Conservation (phyloP, 2,113 vertebrate species). For the Columbina picui region DNA sequence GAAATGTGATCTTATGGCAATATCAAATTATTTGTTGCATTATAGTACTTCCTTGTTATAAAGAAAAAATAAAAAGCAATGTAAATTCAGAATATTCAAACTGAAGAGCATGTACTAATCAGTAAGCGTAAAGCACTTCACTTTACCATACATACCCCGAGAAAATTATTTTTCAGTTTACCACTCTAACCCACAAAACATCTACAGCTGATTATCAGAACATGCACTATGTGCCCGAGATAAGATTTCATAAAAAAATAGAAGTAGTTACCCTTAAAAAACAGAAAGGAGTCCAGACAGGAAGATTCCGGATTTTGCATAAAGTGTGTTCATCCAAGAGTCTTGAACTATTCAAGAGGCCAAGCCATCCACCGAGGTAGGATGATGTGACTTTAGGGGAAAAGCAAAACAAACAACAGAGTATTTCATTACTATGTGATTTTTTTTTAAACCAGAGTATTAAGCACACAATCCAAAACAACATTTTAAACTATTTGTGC, state of each 20-base stretch:
- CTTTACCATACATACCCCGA: not conserved
- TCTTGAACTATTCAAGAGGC: not conserved
- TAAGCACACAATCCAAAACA: not conserved
- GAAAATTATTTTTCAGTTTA: not conserved
- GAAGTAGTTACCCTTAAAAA: conserved; percentile 60
- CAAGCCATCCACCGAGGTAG: conserved; percentile 45
- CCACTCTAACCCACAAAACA: not conserved
- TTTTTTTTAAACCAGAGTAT: not conserved
- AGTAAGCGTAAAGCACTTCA: not conserved
- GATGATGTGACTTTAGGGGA: conserved; percentile 11
- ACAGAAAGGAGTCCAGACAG: conserved; percentile 38
- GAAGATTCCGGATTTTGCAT: conserved; percentile 64
- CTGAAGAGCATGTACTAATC: not conserved
- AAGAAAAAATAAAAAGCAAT: not conserved
- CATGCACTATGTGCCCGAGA: rapidly evolving
- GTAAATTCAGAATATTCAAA: not conserved
- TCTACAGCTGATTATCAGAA: not conserved
- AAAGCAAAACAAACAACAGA: not conserved
- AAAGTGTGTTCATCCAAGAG: conserved; percentile 53
- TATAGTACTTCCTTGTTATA: not conserved
- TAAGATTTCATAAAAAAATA: not conserved
- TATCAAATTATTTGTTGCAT: not conserved
- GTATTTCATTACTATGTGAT: not conserved
- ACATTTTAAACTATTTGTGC: not conserved
- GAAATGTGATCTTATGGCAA: not conserved